Percentiles rank a stretch among this genome's conserved stretches.
Conservation (phyloP, 2,888 invertebrate genomes). For the Aspidiotus rigidus region DNA sequence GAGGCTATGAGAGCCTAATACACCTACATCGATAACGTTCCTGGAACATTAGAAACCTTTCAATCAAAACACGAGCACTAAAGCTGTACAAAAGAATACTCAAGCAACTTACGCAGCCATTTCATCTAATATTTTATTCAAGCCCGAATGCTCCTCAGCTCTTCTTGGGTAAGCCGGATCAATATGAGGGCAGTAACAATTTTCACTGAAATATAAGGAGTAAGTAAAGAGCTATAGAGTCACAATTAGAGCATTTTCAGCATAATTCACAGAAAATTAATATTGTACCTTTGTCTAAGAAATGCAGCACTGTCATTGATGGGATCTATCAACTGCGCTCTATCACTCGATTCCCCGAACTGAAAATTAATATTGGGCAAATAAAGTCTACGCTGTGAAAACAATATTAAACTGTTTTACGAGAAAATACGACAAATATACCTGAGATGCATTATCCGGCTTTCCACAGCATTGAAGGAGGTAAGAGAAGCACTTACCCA, state of each 20-base stretch:
- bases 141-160: slow-evolving; percentile 82
- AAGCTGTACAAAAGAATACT: neutral
- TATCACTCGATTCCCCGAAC: slow-evolving; percentile 29
- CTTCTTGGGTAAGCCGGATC: slow-evolving; percentile 56
- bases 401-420: too few relatives aligned
- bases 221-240: neutral
- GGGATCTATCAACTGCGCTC: slow-evolving; percentile 25
- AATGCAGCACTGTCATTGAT: slow-evolving; percentile 7
- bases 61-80: neutral
- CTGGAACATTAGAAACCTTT: slow-evolving; percentile 46
- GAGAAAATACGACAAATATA: neutral
- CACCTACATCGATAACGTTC: slow-evolving; percentile 89
- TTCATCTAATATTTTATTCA: slow-evolving; percentile 79
- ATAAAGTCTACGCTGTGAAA: too few relatives aligned
- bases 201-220: slow-evolving; percentile 12
- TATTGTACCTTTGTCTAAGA: neutral
- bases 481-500: slow-evolving; percentile 21
- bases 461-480: slow-evolving; percentile 24
- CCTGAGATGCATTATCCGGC: slow-evolving; percentile 26
- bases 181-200: slow-evolving; percentile 9
- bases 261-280: too few relatives aligned
- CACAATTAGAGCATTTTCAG: too few relatives aligned
- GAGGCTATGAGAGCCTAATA: slow-evolving; percentile 75
- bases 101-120: slow-evolving; percentile 66
- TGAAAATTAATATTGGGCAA: neutral